Conservation (phyloP, 2,797 vertebrate genomes). For the Eleutherodactylus coqui region DNA sequence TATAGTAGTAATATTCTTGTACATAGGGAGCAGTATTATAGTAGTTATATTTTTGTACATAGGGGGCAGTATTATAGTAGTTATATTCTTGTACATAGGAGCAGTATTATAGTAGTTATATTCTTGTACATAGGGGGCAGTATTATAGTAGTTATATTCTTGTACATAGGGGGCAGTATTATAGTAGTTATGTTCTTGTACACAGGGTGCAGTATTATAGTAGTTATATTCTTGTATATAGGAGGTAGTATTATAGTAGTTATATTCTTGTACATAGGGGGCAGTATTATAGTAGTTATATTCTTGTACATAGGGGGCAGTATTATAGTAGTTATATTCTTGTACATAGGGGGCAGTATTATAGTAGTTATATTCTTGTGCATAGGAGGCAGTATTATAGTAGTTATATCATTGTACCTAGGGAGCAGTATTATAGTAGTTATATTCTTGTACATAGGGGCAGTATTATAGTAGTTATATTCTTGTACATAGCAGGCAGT, state of each 20-base stretch:
- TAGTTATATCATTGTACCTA: constrained; percentile 1
- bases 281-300: background rate
- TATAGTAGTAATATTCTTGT: constrained; percentile 4
- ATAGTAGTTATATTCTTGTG: background rate
- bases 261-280: constrained; percentile 4
- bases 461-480: constrained; percentile 1
- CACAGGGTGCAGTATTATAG: background rate
- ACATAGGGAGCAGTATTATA: background rate
- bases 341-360: background rate
- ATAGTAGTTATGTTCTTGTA: constrained; percentile 3
- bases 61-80: background rate
- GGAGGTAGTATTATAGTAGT: constrained; percentile 4
- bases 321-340: background rate
- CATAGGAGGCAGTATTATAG: background rate
- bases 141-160: constrained; percentile 4
- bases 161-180: background rate
- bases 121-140: constrained; percentile 1
- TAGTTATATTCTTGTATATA: constrained; percentile 1
- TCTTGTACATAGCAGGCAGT: background rate
- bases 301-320: background rate
- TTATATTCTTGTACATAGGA: background rate
- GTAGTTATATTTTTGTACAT: constrained; percentile 1
- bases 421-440: constrained; percentile 3
- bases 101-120: constrained; percentile 7
- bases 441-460: constrained; percentile 1